Conservation (phyloP, 1,140 invertebrate species). For the Ceratosolen solmsi region DNA sequence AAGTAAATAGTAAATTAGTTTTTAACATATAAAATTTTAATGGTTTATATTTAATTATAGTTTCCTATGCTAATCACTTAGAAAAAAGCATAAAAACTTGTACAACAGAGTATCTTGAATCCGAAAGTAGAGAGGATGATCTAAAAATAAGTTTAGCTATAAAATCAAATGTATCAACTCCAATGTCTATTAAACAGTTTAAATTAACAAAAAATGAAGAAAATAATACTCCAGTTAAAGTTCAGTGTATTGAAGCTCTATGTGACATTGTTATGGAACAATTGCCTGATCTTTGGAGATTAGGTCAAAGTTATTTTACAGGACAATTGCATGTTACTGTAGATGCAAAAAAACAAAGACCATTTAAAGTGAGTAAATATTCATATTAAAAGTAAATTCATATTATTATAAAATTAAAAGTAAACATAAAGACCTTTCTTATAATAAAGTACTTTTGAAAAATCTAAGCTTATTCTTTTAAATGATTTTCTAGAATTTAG, state of each 20-base stretch:
- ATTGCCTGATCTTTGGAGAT: conserved; percentile 90
- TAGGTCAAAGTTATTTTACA: conserved; percentile 91
- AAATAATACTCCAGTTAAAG: conserved; percentile 72
- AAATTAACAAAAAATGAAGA: conserved; percentile 62
- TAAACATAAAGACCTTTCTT: neutral
- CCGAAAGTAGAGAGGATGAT: conserved; percentile 58
- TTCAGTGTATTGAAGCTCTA: conserved; percentile 84
- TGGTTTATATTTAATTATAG: conserved; percentile 56
- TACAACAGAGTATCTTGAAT: conserved; percentile 62
- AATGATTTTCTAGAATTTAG: conserved; percentile 62
- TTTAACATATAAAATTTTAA: neutral
- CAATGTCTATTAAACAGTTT: conserved; percentile 58
- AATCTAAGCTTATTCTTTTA: neutral
- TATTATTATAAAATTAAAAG: too few species aligned
- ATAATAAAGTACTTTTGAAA: neutral
- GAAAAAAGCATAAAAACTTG: conserved; percentile 67
- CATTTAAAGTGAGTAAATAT: conserved; percentile 79
- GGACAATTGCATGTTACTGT: conserved; percentile 85
- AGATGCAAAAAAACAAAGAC: conserved; percentile 79
- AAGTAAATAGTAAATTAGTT: neutral
- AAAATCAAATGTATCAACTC: conserved; percentile 58
- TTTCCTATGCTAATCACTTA: conserved; percentile 68
- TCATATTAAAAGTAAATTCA: neutral
- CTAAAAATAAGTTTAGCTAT: conserved; percentile 50
- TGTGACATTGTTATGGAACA: conserved; percentile 80